Conservation (phyloP, 2,113 vertebrate genomes). For the Bungarus multicinctus region DNA sequence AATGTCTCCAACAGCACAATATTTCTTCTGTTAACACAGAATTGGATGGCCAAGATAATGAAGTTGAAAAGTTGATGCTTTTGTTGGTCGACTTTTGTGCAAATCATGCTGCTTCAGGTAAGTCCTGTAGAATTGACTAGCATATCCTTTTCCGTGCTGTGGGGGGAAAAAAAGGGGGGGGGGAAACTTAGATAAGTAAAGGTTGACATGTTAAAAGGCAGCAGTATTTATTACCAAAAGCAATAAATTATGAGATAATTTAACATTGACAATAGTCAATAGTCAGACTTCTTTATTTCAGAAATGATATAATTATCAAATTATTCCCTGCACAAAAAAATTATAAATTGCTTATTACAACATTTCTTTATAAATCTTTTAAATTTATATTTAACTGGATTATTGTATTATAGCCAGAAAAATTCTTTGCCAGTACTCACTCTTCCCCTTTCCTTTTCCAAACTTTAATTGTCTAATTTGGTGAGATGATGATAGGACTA, state of each 20-base stretch:
- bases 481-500: not conserved
- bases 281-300: not conserved
- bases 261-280: not conserved
- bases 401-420: not conserved
- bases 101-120: constrained; percentile 97
- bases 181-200: constrained; percentile 59
- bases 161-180: constrained; percentile 63
- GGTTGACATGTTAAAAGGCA: constrained; percentile 1
- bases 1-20: constrained; percentile 75
- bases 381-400: not conserved
- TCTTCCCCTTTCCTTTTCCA: not conserved
- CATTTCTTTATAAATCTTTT: not conserved
- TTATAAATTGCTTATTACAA: not conserved
- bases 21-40: constrained; percentile 78
- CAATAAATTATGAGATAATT: not conserved
- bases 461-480: not conserved
- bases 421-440: not conserved
- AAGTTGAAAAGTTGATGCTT: constrained; percentile 88
- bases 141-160: constrained; percentile 98
- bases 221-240: not conserved
- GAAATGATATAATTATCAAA: not conserved
- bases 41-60: constrained; percentile 88
- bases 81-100: constrained; percentile 90
- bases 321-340: not conserved
- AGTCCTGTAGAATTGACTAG: constrained; percentile 95